A percentile compares a stretch with the other conserved stretches of the same genome.
Evolutionary conservation across 2,113 vertebrate species (phyloP).

Genomic region (Macaca fascicularis): T2T-MFA8v1.1 NC_088395.1:150701001-150701500

Average conservation of each 20-base stretch:
- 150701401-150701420: constrained; percentile 42
- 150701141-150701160: background rate
- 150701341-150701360: constrained; percentile 20
- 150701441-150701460: constrained; percentile 67
- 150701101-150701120: background rate
- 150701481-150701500: constrained; percentile 63
- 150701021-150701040: background rate
- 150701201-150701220: constrained; percentile 24
- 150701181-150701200: background rate
- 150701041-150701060: background rate
- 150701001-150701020: background rate
- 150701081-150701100: background rate
- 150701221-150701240: constrained; percentile 40
- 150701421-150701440: constrained; percentile 57
- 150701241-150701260: constrained; percentile 47
- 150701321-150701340: background rate
- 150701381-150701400: background rate
- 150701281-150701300: constrained; percentile 43
- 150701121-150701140: background rate
- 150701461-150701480: constrained; percentile 46
- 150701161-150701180: constrained; percentile 1
- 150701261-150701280: constrained; percentile 37
- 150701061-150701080: background rate
- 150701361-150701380: background rate
- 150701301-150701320: constrained; percentile 29